A percentile compares a stretch with the other conserved stretches of the same genome.
Conservation (phyloP, 1,140 invertebrate genomes). For the Pararge aegeria region DNA sequence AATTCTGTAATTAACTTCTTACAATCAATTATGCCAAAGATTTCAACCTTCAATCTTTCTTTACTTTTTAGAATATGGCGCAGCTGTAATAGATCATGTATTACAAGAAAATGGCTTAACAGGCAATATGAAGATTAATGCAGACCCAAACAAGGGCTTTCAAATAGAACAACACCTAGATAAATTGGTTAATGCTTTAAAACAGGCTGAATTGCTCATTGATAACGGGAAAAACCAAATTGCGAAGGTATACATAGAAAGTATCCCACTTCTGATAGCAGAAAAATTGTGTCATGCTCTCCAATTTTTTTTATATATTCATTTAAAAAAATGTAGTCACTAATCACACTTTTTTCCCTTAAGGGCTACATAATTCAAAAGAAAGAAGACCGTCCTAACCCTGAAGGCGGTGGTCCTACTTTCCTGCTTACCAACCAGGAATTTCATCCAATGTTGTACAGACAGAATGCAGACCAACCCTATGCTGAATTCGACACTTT, state of each 20-base stretch:
- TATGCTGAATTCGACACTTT: constrained; percentile 88
- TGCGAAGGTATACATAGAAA: constrained; percentile 68
- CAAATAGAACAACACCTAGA: constrained; percentile 83
- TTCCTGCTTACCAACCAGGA: constrained; percentile 91
- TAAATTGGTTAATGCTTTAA: constrained; percentile 84
- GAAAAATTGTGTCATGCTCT: constrained; percentile 20
- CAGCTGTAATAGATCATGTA: constrained; percentile 94
- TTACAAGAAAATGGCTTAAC: constrained; percentile 86
- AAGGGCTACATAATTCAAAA: constrained; percentile 94
- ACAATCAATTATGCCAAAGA: too few species aligned
- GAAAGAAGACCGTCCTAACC: constrained; percentile 85
- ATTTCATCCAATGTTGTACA: constrained; percentile 93
- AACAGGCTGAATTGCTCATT: constrained; percentile 85
- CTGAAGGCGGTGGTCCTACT: constrained; percentile 81
- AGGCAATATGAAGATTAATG: constrained; percentile 63
- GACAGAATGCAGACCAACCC: constrained; percentile 84
- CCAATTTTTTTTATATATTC: too few species aligned
- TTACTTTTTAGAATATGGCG: constrained; percentile 90
- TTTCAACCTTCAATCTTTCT: too few species aligned
- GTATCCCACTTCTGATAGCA: too few species aligned
- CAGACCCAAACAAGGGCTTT: constrained; percentile 80
- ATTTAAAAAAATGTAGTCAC: too few species aligned
- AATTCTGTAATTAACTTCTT: too few species aligned
- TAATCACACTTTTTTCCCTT: too few species aligned
- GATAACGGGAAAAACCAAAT: constrained; percentile 72